Base-by-base conservation (phyloP, 1,140 invertebrate genomes). In the Brachionus plicatilis region DNA sequence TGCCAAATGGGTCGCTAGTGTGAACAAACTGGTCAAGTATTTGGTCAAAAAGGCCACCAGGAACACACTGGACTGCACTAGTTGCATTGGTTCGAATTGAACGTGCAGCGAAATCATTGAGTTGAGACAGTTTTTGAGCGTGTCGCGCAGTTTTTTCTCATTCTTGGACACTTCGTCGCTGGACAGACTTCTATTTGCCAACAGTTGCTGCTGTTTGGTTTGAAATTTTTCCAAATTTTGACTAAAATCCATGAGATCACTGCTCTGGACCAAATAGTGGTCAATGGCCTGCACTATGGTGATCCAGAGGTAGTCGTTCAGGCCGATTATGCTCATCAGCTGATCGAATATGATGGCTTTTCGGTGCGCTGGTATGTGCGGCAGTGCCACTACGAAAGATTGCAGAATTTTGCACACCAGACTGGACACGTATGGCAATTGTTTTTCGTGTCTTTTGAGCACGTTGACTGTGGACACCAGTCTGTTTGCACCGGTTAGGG, bases 291-390 rank as follows among this genome's bases (percentile, higher is more conserved):
- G 88, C 14, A 89, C 86, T 27, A 90, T 79, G 41, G 89, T 86
- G 11, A 90, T 90, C 92, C 95, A 94, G 0, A 97, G 90, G 88
- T 94, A 93, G 43, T 93, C 90, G 41, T 92, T 90, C 1, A 92
- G 89, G 45, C 92, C 91, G 1, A 97, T 88, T 1, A 94, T 93
- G 43, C 92, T 90, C 4, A 97, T 88, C 0, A 97, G 89, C 85
- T 95, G 94, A 4, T 91, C 91, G 85, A 96, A 96, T 0, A 97
- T 88, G 0, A 93, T 93, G 37, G 93, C 88, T 50, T 94, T 90
- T 53, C 96, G 91, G 90, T 98, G 96, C 86, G 94, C 93, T 0
- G 96, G 95, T 66, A 98, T 94, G 89, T 97, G 94, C 1, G 94
- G 91, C 24, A 96, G 91, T 1, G 94, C 94, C 87, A 94, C 93